phyloP scores from a whole-genome alignment of 2,113 vertebrate species.

The Aramus guarauna region DNA sequence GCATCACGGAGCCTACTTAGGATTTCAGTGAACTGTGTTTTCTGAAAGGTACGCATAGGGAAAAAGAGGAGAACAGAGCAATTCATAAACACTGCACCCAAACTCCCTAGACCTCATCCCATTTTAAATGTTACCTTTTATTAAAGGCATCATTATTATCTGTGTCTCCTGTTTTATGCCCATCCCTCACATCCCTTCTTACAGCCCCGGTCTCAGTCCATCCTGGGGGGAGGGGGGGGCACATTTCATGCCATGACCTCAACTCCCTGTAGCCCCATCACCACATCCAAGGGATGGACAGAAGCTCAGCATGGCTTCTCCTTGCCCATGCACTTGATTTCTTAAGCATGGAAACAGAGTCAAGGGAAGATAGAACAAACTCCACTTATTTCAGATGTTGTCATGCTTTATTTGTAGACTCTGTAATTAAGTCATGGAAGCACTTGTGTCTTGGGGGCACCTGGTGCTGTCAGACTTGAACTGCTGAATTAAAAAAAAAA shows the following conservation, averaged over 20 bases:
- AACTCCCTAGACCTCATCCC: not conserved
- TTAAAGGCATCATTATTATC: not conserved
- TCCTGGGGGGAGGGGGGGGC: not conserved
- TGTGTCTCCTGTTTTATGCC: not conserved
- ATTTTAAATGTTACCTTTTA: not conserved
- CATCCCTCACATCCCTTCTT: not conserved
- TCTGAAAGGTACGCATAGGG: not conserved
- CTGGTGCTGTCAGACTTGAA: not conserved
- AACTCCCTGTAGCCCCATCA: not conserved
- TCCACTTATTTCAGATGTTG: not conserved
- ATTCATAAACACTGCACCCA: not conserved
- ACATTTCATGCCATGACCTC: not conserved
- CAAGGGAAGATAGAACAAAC: not conserved
- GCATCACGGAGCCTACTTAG: not conserved
- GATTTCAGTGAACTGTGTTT: not conserved
- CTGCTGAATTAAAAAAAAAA: not conserved
- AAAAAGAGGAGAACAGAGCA: not conserved
- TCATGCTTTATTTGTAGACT: not conserved
- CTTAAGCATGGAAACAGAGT: not conserved
- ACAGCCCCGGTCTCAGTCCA: not conserved
- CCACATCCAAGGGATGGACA: not conserved
- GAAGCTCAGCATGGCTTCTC: not conserved
- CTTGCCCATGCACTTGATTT: not conserved
- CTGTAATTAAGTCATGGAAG: not conserved
- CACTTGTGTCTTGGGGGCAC: not conserved